Conservation (phyloP, 2,888 invertebrate genomes). For the Enoplolaimus lenunculus region DNA sequence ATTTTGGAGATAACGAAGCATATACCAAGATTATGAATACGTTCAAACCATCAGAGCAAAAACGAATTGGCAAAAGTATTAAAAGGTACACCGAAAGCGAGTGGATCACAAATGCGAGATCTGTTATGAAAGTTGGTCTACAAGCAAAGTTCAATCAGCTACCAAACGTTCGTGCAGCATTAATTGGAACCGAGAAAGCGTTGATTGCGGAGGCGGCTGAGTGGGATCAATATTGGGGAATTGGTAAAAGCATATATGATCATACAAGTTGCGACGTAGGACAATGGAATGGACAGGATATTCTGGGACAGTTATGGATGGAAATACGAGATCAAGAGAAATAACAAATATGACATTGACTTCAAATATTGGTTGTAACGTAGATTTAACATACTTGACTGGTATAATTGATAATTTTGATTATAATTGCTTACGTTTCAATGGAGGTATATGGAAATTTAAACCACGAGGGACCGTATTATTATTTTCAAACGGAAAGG, state of each 20-base stretch:
- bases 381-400: neutral
- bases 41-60: neutral
- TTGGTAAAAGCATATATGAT: neutral
- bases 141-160: neutral
- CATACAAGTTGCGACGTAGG: neutral
- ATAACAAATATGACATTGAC: neutral
- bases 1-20: neutral
- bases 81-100: neutral
- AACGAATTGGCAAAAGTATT: constrained; percentile 9
- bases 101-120: neutral
- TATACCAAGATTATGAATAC: neutral
- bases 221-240: neutral
- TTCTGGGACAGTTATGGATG: neutral
- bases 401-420: neutral
- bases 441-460: neutral
- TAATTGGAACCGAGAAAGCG: neutral
- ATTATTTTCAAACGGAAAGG: neutral
- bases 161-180: neutral
- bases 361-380: neutral
- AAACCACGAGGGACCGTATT: neutral
- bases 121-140: neutral
- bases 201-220: neutral
- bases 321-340: neutral
- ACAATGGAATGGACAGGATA: neutral
- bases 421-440: neutral